Base-by-base conservation (phyloP, 92 coral and sea anemone species). In the Heteractis magnifica region DNA sequence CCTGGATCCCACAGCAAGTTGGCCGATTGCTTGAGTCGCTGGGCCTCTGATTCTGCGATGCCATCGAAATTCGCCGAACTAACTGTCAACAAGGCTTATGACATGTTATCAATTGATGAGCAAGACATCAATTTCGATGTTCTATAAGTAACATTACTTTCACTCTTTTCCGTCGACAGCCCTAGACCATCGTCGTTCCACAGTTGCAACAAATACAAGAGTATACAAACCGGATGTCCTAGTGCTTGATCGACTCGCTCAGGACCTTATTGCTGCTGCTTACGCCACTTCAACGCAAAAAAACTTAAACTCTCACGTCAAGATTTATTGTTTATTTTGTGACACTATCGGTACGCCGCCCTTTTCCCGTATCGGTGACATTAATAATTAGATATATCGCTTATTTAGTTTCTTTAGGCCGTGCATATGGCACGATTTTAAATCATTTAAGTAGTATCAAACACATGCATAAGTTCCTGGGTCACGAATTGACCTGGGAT, bases 1-100 rank as follows among this genome's bases (percentile, higher is more conserved):
- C 72, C 86, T 4, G 86, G 86, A 26, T 10, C 62, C n/a, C 86
- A 83, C 79, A 83, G 75, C 51, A 26, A 49, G 74, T 26, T 75
- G 19, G 71, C 86, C 20, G 79, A 82, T 55, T 82, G 86, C 80
- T 77, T 82, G 10, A 82, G 86, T 74, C 80, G 80, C 26, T 52
- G 86, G 86, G 44, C 51, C 59, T 60, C 72, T 14, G 52, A 82
- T 23, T 20, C 86, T 21, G 8, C 71, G 2, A 13, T 74, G n/a
- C 86, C 16, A 10, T 53, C 56, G 21, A 72, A 72, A 65, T 82
- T 83, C 76, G 16, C 16, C 12, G 65, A 59, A 41, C 76, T 75
- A 23, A 56, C 87, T 10, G 44, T n/a, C 49, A 51, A 79, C 80
- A 14, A 48, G 65, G n/a, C 72, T 64, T 83, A 56, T 50, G 59